Conservation (phyloP, 2,888 invertebrate species). For the Beris chalybata region DNA sequence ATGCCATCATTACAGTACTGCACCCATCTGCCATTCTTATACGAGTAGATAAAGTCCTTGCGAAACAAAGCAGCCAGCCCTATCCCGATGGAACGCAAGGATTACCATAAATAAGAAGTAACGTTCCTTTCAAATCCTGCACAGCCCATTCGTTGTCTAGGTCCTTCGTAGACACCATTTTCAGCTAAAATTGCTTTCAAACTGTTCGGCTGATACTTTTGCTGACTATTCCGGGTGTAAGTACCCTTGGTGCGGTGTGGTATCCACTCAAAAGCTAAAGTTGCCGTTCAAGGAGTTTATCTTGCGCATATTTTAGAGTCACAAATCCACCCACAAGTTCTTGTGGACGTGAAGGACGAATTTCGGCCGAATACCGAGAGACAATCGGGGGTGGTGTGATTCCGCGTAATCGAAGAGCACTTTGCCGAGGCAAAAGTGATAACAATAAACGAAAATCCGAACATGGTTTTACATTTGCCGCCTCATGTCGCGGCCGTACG, state of each 20-base stretch:
- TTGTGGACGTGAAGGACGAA: not conserved
- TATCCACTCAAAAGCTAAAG: no score
- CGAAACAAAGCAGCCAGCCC: not conserved
- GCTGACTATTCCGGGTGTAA: not conserved
- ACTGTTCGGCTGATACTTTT: not conserved
- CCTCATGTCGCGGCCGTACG: no score
- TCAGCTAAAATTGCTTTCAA: conserved; percentile 1
- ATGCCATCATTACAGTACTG: no score
- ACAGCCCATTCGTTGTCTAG: conserved; percentile 7
- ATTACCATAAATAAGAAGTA: conserved; percentile 23
- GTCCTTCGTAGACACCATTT: not conserved
- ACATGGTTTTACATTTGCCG: no score
- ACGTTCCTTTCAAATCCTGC: conserved; percentile 4
- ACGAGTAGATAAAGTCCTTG: not conserved
- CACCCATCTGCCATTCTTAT: no score
- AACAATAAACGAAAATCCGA: conserved; percentile 21
- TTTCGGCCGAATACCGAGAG: no score
- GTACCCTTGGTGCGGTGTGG: no score
- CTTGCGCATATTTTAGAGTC: conserved; percentile 27
- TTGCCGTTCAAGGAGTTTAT: conserved; percentile 13
- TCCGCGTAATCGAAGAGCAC: conserved; percentile 15
- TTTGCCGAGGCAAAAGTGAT: conserved; percentile 10
- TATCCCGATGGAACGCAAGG: conserved; percentile 3
- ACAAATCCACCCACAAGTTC: conserved; percentile 11
- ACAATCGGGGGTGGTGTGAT: no score